Evolutionary conservation across 2,113 vertebrate genomes (phyloP), one percentile per base, ranked within the genome.

Genomic region (Nannospalax galili): DNA sequence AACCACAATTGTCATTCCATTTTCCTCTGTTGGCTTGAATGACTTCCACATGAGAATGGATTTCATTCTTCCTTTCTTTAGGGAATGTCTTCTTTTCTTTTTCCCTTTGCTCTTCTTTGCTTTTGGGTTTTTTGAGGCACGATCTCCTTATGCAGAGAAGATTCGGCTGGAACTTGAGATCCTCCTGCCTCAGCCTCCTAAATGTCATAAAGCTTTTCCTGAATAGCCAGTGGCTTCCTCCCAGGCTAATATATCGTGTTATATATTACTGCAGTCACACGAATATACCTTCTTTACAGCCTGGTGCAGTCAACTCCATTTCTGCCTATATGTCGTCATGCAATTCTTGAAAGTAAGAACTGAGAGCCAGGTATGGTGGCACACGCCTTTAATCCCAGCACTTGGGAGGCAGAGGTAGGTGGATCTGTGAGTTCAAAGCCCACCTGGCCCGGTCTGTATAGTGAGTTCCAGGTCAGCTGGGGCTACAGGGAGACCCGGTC

Each of bases 1-100:
- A 84, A 77, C 10, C 52, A 24, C 64, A 84, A 2, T 60, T 48
- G 67, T 56, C 82, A 93, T 88, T 78, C 56, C 74, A 75, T 69
- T 92, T 90, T 24, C 77, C 45, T 77, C 48, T 65, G 56, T 62
- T 92, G 74, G 90, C 90, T 48, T 77, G 32, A 90, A 52, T 79
- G 80, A 1, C 30, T 88, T 80, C 52, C 67, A 77, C 32, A 73
- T 70, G 72, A 88, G 30, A 19, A 35, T 87, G n/a, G 0, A 2
- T 35, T 28, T 60, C 48, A 52, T 28, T 65, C 28, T 26, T 28
- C 20, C 20, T 26, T 28, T 65, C 20, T 26, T 10, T 65, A 10
- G 28, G 48, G 48, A 52, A 52, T 3, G 4, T 69, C 3, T 67
- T 9, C 30, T 35, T 69, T 69, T 30, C 11, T 69, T 69, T 14